phyloP scores from a whole-genome alignment of 2,113 vertebrate species.

The Pelusios castaneus region DNA sequence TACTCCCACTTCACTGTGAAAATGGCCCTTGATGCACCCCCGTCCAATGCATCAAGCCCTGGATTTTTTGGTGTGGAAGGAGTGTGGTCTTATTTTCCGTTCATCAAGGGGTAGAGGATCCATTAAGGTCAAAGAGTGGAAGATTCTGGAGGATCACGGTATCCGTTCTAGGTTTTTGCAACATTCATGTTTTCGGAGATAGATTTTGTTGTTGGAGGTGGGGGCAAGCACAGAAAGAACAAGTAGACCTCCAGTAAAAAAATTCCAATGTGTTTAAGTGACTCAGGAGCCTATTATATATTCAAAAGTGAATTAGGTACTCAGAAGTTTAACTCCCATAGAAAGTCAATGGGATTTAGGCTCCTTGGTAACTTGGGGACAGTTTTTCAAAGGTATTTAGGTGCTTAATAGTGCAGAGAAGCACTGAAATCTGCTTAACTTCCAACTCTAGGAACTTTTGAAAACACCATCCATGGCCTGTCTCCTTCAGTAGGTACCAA shows the following conservation, averaged over 20 bases:
- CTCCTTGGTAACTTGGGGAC: fast-evolving
- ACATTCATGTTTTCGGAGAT: neutral
- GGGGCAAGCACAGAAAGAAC: fast-evolving
- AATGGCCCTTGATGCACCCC: neutral
- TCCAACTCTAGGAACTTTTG: neutral
- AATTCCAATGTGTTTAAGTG: neutral
- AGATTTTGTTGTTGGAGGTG: neutral
- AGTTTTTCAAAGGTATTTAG: fast-evolving
- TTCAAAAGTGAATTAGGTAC: neutral
- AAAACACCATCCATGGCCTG: neutral
- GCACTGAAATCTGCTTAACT: neutral
- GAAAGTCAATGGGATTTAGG: fast-evolving
- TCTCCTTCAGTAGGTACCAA: neutral
- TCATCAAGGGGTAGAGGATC: neutral
- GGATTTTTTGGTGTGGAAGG: neutral
- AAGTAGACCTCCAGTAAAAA: neutral
- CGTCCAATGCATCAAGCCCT: neutral
- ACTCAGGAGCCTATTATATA: no score
- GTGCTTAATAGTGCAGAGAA: neutral
- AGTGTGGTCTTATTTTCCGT: neutral
- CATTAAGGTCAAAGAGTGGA: fast-evolving
- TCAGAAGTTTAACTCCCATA: neutral
- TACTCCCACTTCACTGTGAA: neutral
- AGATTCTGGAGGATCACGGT: no score
- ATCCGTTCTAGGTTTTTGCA: fast-evolving